These are phyloP conservation scores for Dusona sp. DNA, from an alignment of 2,888 invertebrate genomes.

Conservation along the genomic window DNA sequence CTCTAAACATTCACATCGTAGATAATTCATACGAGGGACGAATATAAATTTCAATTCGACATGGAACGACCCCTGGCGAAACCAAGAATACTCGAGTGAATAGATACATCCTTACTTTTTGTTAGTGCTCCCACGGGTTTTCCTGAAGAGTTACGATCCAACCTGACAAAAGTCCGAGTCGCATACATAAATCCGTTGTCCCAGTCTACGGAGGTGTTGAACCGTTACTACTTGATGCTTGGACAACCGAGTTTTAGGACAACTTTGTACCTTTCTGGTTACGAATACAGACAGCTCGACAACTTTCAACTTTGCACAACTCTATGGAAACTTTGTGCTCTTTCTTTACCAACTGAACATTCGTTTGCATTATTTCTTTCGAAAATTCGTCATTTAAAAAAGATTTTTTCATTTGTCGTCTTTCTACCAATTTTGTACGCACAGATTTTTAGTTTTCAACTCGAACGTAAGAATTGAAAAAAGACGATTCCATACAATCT, in stretches of 20 bases:
- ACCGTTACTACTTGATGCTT: constrained; percentile 25
- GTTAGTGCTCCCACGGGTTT: constrained; percentile 44
- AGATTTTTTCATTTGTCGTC: background rate
- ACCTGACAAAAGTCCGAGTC: constrained; percentile 65
- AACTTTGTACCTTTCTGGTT: constrained; percentile 23
- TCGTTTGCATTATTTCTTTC: background rate
- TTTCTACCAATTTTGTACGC: background rate
- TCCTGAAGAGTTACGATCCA: constrained; percentile 35
- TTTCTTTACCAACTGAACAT: background rate
- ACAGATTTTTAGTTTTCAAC: no score
- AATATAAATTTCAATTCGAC: background rate
- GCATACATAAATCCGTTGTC: constrained; percentile 58
- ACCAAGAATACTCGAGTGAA: constrained; percentile 6
- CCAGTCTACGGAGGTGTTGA: constrained; percentile 57
- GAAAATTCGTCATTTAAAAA: background rate
- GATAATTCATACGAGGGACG: background rate
- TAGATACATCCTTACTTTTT: constrained; percentile 12
- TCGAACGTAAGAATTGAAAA: no score
- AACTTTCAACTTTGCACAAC: background rate
- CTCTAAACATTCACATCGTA: background rate
- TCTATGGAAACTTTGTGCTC: constrained; percentile 4
- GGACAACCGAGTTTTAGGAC: constrained; percentile 29
- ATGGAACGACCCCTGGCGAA: background rate
- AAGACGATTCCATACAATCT: no score
- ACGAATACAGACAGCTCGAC: background rate